Evolutionary conservation across 2,113 vertebrate species (phyloP), one percentile per base, ranked within the genome.

Genomic region (Seriola quinqueradiata): DNA sequence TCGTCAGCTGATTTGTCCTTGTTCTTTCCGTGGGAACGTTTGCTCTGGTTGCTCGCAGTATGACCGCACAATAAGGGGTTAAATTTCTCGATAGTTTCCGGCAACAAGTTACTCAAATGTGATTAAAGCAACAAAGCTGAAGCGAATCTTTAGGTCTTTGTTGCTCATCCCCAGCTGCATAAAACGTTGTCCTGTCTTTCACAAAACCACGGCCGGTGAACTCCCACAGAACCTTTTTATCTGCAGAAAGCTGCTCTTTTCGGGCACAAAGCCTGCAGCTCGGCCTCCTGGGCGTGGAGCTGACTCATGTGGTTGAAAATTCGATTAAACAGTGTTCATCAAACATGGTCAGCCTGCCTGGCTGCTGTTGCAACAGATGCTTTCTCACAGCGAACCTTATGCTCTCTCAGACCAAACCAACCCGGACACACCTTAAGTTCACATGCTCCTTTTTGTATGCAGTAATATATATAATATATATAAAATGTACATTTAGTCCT

Each of bases 371-470:
- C 78, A 76, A 58, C 81, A 66, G 82, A 85, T 69, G 74, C 50
- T 83, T 58, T 46, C 67, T 88, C 76, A 84, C 71, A 38, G 78
- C 3, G 42, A 87, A 82, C 85, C 82, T 85, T 73, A 77, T 13
- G 71, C 84, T 81, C 70, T 89, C 77, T 80, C 40, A 82, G 73
- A 89, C 87, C 82, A 87, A 87, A 85, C 87, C 63, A 3, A 52
- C 63, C 84, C 70, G 17, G 14, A 77, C 84, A 81, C 55, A 77
- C 88, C 81, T 88, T 63, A 87, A 81, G 48, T 70, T 70, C 57
- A 82, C 77, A 13, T 9, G 40, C 61, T 74, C 38, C 46, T 8
- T 83, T 84, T 79, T 79, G 17, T 86, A 90, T 34, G 58, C 67
- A 85, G 75, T 75, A 60, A 58, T 48, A 58, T 38, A 21, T 55